These are phyloP conservation scores for Drosophila varians DNA, from an alignment of 1,140 invertebrate genomes.

Conservation along the genomic window DNA sequence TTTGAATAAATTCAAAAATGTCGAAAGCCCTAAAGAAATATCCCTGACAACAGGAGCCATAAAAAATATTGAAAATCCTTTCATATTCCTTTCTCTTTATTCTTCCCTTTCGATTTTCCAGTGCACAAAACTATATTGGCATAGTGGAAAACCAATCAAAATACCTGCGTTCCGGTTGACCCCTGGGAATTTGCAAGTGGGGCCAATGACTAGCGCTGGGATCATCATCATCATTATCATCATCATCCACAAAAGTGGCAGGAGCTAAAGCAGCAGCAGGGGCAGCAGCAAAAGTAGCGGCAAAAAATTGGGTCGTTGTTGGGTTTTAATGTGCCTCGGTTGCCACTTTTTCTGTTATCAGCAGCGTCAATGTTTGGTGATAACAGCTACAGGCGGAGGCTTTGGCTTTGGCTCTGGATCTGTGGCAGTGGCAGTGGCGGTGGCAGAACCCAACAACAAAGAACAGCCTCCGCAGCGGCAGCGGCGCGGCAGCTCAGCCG, in stretches of 20 bases:
- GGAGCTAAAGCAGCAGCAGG: neutral
- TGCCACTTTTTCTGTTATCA: constrained; percentile 74
- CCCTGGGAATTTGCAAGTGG: constrained; percentile 40
- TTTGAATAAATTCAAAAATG: too few species aligned
- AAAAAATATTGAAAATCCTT: too few species aligned
- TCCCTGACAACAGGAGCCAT: too few species aligned
- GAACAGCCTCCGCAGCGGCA: constrained; percentile 37
- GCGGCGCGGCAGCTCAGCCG: constrained; percentile 40
- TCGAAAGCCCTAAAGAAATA: too few species aligned
- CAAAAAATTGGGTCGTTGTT: constrained; percentile 69
- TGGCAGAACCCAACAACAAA: constrained; percentile 43
- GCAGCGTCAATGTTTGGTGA: constrained; percentile 63
- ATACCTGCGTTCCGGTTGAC: constrained; percentile 30
- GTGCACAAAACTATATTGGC: constrained; percentile 28
- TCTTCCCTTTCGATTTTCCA: neutral
- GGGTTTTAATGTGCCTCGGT: constrained; percentile 63
- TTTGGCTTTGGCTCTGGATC: constrained; percentile 4
- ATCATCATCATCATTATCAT: constrained; percentile 38
- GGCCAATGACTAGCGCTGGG: constrained; percentile 31
- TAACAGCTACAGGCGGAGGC: constrained; percentile 58
- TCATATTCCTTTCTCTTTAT: too few species aligned
- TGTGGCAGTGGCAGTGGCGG: constrained; percentile 4
- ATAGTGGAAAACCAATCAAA: constrained; percentile 46
- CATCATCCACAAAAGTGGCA: neutral
- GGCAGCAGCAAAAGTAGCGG: constrained; percentile 12